Evolutionary conservation across 2,113 vertebrate genomes (phyloP).

Genomic region (Eubucco bourcierii): DNA sequence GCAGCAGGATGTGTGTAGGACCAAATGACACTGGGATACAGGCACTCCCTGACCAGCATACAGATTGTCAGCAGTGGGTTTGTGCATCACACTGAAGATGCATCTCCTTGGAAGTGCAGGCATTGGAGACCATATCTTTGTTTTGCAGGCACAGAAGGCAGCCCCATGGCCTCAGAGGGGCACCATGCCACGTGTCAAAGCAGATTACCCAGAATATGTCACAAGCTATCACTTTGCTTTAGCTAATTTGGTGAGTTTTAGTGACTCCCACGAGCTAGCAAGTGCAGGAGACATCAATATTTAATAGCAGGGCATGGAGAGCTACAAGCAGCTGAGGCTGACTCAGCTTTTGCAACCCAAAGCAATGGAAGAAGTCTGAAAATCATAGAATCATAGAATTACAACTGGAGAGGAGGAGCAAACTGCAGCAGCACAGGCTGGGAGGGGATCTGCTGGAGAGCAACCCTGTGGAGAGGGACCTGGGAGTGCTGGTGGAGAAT

Average conservation of each 20-base stretch:
- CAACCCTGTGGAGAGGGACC: too few relatives aligned
- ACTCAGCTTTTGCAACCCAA: not conserved
- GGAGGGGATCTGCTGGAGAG: too few relatives aligned
- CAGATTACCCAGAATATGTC: not conserved
- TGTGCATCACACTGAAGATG: not conserved
- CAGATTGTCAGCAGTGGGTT: not conserved
- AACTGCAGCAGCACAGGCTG: too few relatives aligned
- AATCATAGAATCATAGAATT: too few relatives aligned
- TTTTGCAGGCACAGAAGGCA: not conserved
- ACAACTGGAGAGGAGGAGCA: too few relatives aligned
- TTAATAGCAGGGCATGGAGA: not conserved
- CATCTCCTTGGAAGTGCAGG: not conserved
- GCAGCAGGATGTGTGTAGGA: not conserved
- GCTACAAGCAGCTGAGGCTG: not conserved
- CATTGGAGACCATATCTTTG: not conserved
- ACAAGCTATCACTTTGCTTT: not conserved
- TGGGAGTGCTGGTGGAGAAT: too few relatives aligned
- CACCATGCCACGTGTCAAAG: not conserved
- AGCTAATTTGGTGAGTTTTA: not conserved
- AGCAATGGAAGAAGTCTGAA: not conserved
- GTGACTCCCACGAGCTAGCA: not conserved
- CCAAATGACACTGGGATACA: not conserved
- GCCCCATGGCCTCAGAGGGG: not conserved
- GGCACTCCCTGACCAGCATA: not conserved
- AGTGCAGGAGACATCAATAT: not conserved